Base-by-base conservation (phyloP, 1,140 invertebrate genomes). In the Halesus radiatus region DNA sequence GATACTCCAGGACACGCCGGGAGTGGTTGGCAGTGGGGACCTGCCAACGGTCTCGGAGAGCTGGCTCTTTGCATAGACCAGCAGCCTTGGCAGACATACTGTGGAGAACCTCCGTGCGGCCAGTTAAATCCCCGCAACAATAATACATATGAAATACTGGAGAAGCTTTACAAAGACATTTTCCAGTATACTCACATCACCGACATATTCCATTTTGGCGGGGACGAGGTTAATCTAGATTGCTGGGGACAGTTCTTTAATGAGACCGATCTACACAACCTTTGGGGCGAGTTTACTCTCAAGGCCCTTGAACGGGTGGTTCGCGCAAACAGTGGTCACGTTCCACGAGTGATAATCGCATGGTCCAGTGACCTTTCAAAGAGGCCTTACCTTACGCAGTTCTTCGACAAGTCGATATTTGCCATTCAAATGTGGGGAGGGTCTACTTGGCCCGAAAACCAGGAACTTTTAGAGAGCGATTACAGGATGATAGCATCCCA, bases 1-100 rank as follows among this genome's bases (percentile, higher is more conserved):
- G 95, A 97, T 88, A 93, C 94, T 1, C 95, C 95, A 0, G 94
- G 94, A 0, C 95, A 97, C 86, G 94, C 94, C 1, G 95, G 94
- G 1, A 93, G 93, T 76, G 95, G 95, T 8, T 96, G 94, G 94
- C 92, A 93, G 75, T 96, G 94, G 94, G 94, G 94, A 8, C 91
- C 92, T 0, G 85, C 88, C 16, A 89, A 91, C 16, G 93, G 93
- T 1, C 85, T 94, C 64, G 94, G 94, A 6, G 91, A 94, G 52
- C 85, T 95, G 3, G 93, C 93, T 1, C 90, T 95, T 64, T 96
- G 95, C 85, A 91, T 95, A 1, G 94, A 95, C 86, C 90, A 92
- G 68, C 92, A 94, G 83, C 95, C 95, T 0, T 96, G 95, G 95
- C 91, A 92, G 83, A 87, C 92, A 13, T 95, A 92, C 85, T 96